Percentiles rank a stretch among this genome's conserved stretches.
phyloP scores from a whole-genome alignment of 2,888 invertebrate species.

The Calliopum simillimum region DNA sequence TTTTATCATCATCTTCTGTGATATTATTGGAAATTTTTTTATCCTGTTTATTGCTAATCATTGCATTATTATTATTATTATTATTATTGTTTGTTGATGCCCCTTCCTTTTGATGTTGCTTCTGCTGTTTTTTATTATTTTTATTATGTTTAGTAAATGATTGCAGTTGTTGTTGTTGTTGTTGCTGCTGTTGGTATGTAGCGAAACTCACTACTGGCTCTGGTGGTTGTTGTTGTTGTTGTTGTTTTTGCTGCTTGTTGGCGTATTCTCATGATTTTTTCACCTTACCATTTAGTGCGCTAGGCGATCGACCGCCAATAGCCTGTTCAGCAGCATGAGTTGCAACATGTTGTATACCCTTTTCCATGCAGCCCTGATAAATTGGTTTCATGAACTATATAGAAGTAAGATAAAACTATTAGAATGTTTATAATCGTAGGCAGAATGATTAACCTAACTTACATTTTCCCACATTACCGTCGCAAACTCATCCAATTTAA shows the following conservation, averaged over 20 bases:
- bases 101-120: constrained; percentile 37
- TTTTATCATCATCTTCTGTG: constrained; percentile 20
- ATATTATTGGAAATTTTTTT: constrained; percentile 22
- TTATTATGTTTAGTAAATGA: constrained; percentile 42
- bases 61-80: constrained; percentile 43
- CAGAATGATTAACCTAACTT: constrained; percentile 68
- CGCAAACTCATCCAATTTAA: constrained; percentile 88
- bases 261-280: constrained; percentile 69
- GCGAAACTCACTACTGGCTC: constrained; percentile 36
- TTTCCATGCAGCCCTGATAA: constrained; percentile 84
- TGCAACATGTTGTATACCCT: constrained; percentile 85
- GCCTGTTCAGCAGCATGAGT: constrained; percentile 80
- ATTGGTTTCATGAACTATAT: constrained; percentile 84
- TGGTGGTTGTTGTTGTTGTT: constrained; percentile 45
- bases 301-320: constrained; percentile 69
- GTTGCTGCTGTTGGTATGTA: constrained; percentile 42
- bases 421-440: not conserved
- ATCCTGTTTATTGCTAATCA: constrained; percentile 17
- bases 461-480: constrained; percentile 92
- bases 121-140: constrained; percentile 41
- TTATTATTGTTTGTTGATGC: constrained; percentile 48
- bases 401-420: not conserved
- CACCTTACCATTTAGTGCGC: constrained; percentile 64
- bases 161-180: constrained; percentile 52
- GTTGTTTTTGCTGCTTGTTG: constrained; percentile 48